Evolutionary conservation across 2,113 vertebrate species (phyloP), one percentile per base, ranked within the genome.

Genomic region (Callithrix jacchus): DNA sequence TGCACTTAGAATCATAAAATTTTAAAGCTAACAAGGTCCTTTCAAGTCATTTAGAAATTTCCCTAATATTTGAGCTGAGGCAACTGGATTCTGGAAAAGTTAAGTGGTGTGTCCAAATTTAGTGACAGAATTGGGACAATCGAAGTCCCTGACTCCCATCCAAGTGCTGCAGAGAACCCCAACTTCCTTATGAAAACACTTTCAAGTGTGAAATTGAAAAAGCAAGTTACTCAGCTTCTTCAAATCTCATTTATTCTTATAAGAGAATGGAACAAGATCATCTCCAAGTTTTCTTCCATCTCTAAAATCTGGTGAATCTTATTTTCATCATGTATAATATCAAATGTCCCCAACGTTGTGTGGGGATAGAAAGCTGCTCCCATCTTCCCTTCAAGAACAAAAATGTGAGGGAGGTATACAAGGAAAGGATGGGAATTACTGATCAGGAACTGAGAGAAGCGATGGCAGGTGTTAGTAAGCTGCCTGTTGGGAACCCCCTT

Each of bases 251-350:
- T 91, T 84, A 84, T 89, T 87, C 70, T 91, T 68, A 37, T 3
- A 80, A 89, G 56, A 73, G 42, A 91, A 86, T 52, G 52, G 73
- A 95, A 91, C 56, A 64, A 82, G 79, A 93, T 91, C 68, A 84
- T 71, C 87, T 87, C 86, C 86, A 68, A 47, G 52, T 87, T 94
- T 87, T 66, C 91, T 66, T 93, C 87, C 71, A 0, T n/a, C 74
- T 89, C 89, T 94, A 64, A 96, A 97, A 97, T 97, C 92, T 95
- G 96, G 76, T 42, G 77, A 93, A 91, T 97, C 89, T 94, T 30
- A 96, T 97, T 95, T 95, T 92, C 96, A 95, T 88, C 93, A 95
- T 84, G 82, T 64, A 83, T 70, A 68, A 96, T 21, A 97, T 89
- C 93, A 96, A 97, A 95, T 90, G 97, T 97, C 96, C 91, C 82